These are phyloP conservation scores for Machimus rusticus DNA, from an alignment of 2,888 invertebrate genomes.

Conservation along the genomic window DNA sequence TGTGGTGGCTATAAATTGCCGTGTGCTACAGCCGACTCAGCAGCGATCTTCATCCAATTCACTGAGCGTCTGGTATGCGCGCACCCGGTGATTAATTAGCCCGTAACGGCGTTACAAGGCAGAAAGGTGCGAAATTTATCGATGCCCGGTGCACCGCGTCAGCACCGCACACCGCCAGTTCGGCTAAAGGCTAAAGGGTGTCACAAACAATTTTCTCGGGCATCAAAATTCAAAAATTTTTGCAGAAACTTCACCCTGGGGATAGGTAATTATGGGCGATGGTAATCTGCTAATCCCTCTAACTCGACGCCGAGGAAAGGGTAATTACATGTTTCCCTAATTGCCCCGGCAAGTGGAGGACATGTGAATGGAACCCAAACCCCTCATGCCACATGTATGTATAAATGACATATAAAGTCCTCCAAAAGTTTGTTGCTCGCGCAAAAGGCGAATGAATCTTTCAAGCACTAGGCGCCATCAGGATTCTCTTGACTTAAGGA, in stretches of 20 bases:
- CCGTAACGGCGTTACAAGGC: background rate
- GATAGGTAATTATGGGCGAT: background rate
- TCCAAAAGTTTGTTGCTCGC: background rate
- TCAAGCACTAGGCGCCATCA: background rate
- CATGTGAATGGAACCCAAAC: background rate
- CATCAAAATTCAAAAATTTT: background rate
- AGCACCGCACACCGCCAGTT: background rate
- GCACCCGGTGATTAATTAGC: conserved; percentile 2
- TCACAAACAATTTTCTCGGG: background rate
- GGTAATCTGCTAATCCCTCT: background rate
- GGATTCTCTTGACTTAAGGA: background rate
- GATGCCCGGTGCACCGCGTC: background rate
- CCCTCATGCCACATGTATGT: background rate
- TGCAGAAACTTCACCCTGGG: background rate
- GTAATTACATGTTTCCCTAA: background rate
- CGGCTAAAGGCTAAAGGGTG: background rate
- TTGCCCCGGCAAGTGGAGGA: background rate
- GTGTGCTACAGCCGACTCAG: background rate
- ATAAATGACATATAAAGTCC: background rate
- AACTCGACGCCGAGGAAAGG: background rate
- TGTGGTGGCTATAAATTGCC: background rate
- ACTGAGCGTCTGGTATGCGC: background rate
- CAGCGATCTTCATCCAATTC: background rate
- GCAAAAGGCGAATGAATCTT: background rate
- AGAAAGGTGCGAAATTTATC: conserved; percentile 21